phyloP scores from a whole-genome alignment of 2,888 invertebrate genomes.

The Rhimphoctona megacephalus region DNA sequence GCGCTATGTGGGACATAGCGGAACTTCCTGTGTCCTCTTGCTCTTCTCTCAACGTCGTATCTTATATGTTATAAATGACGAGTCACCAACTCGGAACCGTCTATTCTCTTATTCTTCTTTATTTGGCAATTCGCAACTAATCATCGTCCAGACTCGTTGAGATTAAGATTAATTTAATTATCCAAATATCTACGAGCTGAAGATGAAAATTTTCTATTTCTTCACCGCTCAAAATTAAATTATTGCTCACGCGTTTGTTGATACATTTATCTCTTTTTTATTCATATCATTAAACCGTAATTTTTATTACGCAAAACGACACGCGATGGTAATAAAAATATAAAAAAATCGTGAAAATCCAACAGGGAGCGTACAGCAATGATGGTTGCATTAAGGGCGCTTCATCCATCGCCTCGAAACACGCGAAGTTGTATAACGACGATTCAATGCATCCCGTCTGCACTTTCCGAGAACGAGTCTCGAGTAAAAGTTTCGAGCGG shows the following conservation, averaged over 20 bases:
- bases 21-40: slow-evolving; percentile 76
- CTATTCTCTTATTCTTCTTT: slow-evolving; percentile 10
- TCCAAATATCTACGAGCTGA: neutral
- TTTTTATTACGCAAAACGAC: neutral
- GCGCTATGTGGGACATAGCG: slow-evolving; percentile 82
- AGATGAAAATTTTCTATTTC: neutral
- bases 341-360: slow-evolving; percentile 8
- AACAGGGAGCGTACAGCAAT: slow-evolving; percentile 15
- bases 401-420: slow-evolving; percentile 29
- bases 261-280: too few species aligned
- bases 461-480: slow-evolving; percentile 26
- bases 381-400: slow-evolving; percentile 35
- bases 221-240: neutral
- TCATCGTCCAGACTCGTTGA: neutral
- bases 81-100: slow-evolving; percentile 22
- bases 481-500: slow-evolving; percentile 41
- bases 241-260: too few species aligned
- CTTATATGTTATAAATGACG: slow-evolving; percentile 43
- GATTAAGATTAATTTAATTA: neutral
- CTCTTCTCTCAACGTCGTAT: slow-evolving; percentile 42
- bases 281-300: neutral
- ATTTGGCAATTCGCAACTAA: neutral
- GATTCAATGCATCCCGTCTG: slow-evolving; percentile 17
- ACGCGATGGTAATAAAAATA: neutral
- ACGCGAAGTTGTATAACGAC: slow-evolving; percentile 46